Evolutionary conservation across 2,797 vertebrate genomes (phyloP).

Genomic region (Fistularia tabacaria): DNA sequence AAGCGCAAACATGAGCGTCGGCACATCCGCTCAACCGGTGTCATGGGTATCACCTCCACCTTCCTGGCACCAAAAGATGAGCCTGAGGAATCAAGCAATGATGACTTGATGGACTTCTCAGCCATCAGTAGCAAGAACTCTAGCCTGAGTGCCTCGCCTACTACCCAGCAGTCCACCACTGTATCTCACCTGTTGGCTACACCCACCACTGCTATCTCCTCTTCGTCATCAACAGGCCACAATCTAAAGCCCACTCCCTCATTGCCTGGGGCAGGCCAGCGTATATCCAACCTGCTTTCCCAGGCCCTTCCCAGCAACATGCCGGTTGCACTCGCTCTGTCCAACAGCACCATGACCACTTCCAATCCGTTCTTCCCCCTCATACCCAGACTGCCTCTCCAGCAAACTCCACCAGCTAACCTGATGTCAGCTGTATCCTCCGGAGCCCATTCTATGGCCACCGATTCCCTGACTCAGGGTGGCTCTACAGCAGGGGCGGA

Average conservation of each 20-base stretch:
- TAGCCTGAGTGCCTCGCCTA: slow-evolving; percentile 98
- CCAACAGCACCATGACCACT: slow-evolving; percentile 79
- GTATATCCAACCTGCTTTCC: slow-evolving; percentile 88
- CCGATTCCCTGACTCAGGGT: slow-evolving; percentile 80
- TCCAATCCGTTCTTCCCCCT: slow-evolving; percentile 89
- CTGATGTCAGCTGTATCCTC: slow-evolving; percentile 81
- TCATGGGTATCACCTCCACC: slow-evolving; percentile 84
- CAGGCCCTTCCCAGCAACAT: slow-evolving; percentile 92
- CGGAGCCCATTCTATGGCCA: slow-evolving; percentile 73
- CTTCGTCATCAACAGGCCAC: slow-evolving; percentile 69
- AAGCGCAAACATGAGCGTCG: slow-evolving; percentile 97
- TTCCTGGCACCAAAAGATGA: slow-evolving; percentile 91
- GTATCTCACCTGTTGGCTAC: slow-evolving; percentile 80
- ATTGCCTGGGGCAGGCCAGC: slow-evolving; percentile 76
- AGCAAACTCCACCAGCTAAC: slow-evolving; percentile 79
- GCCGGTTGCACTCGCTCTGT: slow-evolving; percentile 88
- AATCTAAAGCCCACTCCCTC: slow-evolving; percentile 73
- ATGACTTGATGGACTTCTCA: slow-evolving; percentile 97
- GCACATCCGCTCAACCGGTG: slow-evolving; percentile 89
- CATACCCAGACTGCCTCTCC: slow-evolving; percentile 81
- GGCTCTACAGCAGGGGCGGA: slow-evolving; percentile 77
- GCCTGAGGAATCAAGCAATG: slow-evolving; percentile 95
- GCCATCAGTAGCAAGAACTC: slow-evolving; percentile 98
- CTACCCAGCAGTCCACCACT: slow-evolving; percentile 89
- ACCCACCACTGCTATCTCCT: slow-evolving; percentile 71